Percentiles rank a stretch among this genome's conserved stretches.
Conservation (phyloP, 2,797 vertebrate genomes). For the Lacerta viridis region DNA sequence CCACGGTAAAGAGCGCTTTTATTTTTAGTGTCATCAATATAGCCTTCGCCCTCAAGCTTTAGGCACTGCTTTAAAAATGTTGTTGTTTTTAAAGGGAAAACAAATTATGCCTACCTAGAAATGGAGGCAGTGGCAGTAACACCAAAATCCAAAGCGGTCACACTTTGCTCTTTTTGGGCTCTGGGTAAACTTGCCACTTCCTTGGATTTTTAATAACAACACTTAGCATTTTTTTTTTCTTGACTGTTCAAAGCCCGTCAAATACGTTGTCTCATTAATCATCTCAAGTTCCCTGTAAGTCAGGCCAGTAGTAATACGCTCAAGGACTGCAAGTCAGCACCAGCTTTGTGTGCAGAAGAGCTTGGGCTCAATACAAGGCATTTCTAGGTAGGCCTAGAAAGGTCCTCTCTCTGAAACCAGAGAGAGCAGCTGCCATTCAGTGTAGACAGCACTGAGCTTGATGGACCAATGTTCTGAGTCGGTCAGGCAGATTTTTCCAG, state of each 20-base stretch:
- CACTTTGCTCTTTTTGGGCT: constrained; percentile 13
- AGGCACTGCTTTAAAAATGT: not conserved
- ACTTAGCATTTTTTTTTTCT: not conserved
- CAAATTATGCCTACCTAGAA: not conserved
- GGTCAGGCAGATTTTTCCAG: no score
- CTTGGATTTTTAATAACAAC: not conserved
- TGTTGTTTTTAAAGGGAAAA: no score
- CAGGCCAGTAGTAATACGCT: no score
- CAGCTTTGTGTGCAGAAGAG: no score
- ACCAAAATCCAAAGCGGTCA: not conserved
- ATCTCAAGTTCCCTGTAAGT: not conserved
- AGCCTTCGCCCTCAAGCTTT: constrained; percentile 32
- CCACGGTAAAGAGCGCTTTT: not conserved
- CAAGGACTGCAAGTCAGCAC: no score
- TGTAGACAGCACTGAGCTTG: no score
- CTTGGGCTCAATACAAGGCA: no score
- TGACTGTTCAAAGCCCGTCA: not conserved
- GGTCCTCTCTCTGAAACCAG: no score
- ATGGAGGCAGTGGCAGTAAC: not conserved
- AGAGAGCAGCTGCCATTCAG: no score
- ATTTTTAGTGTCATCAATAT: constrained; percentile 48
- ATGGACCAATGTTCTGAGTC: no score
- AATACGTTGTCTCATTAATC: not conserved
- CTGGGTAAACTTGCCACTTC: not conserved
- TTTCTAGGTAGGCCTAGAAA: no score